Evolutionary conservation across 2,797 vertebrate species (phyloP).

Genomic region (Oceanodroma leucorhoa): DNA sequence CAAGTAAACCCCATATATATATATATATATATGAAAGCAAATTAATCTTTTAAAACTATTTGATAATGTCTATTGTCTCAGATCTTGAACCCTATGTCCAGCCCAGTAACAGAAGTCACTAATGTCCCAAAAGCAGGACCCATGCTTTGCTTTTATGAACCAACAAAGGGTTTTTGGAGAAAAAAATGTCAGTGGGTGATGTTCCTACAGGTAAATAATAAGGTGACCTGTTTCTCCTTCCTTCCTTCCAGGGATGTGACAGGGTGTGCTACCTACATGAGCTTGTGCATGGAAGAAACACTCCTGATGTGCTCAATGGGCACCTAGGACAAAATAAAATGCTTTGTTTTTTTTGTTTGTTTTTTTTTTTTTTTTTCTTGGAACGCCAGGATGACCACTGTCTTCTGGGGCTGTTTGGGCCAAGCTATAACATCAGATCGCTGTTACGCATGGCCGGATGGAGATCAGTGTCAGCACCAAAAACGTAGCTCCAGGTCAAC

Average conservation of each 20-base stretch:
- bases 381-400: rapidly evolving
- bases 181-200: rapidly evolving
- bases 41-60: background rate
- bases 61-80: background rate
- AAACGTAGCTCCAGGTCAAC: background rate
- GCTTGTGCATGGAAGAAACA: background rate
- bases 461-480: background rate
- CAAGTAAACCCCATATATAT: background rate
- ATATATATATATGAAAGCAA: background rate
- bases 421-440: rapidly evolving
- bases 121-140: background rate
- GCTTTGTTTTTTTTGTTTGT: background rate
- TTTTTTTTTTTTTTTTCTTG: background rate
- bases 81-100: rapidly evolving
- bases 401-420: background rate
- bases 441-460: rapidly evolving
- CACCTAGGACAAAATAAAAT: rapidly evolving
- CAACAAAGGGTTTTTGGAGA: background rate
- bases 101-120: background rate
- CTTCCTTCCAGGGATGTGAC: background rate
- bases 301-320: background rate
- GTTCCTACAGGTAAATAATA: background rate
- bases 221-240: background rate
- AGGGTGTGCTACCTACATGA: background rate
- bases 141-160: background rate